Conservation (phyloP, 2,888 invertebrate genomes). For the Drosophila silvestris region DNA sequence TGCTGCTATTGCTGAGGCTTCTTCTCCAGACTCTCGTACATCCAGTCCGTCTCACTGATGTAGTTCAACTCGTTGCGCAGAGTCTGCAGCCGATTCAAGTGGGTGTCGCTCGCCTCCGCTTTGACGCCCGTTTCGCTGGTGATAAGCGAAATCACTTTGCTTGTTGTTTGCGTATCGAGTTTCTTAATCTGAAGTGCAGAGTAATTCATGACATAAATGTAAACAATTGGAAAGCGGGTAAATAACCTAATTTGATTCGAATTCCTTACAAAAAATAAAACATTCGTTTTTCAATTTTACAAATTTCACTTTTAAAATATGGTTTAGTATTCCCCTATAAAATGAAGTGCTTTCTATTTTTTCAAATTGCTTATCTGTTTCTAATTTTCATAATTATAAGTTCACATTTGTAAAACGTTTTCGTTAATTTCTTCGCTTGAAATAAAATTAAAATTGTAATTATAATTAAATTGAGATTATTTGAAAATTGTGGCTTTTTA, state of each 20-base stretch:
- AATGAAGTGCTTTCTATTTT: too few species aligned
- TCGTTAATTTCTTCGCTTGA: background rate
- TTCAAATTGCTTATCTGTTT: too few species aligned
- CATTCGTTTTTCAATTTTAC: too few species aligned
- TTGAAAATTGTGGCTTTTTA: background rate
- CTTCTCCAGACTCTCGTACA: constrained; percentile 90
- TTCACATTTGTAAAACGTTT: background rate
- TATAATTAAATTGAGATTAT: background rate
- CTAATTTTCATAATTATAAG: too few species aligned
- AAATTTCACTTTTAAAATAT: too few species aligned
- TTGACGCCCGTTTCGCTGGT: constrained; percentile 83
- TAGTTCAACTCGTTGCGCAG: constrained; percentile 91
- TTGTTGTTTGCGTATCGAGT: constrained; percentile 53
- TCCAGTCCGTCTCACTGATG: constrained; percentile 93
- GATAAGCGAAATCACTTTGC: constrained; percentile 76
- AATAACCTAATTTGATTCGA: background rate
- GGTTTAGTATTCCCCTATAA: too few species aligned
- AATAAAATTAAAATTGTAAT: background rate
- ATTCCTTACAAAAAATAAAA: background rate
- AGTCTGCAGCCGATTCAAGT: constrained; percentile 89
- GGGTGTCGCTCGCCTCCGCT: constrained; percentile 88
- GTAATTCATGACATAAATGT: background rate
- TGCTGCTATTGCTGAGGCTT: constrained; percentile 64
- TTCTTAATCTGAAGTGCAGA: constrained; percentile 47
- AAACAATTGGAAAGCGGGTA: background rate